Evolutionary conservation across 2,888 invertebrate species (phyloP), one percentile per base, ranked within the genome.

Genomic region (Rhagonycha lutea): DNA sequence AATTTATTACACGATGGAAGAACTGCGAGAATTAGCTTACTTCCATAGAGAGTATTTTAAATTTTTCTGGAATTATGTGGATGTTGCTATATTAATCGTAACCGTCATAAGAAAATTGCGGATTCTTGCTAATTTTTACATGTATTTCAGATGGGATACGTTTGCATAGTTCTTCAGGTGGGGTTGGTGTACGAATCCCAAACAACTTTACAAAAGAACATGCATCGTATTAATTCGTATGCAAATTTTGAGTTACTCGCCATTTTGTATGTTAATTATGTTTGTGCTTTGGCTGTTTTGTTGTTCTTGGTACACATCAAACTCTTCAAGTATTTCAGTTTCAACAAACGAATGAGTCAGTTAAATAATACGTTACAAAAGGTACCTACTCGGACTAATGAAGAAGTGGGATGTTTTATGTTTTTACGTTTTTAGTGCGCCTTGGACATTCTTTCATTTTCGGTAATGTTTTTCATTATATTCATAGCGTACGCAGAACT

Each of bases 401-500:
- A 4, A 14, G n/a, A 7, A n/a, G 47, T 47, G n/a, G 4, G 9
- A 62, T 24, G 14, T 62, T 23, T 12, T 4, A 14, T 7, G 14
- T 1, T 47, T 8, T 47, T 28, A 70, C 61, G 62, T 68, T 86
- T 85, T 70, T 80, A 92, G 90, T 94, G 94, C 84, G 90, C 92
- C 5, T 91, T 90, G 83, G 94, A 94, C 84, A 88, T 95, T 79
- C 88, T 91, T 61, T 94, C 93, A 9, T 95, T 94, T 85, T 91
- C 92, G 12, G 88, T 94, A 18, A 94, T 95, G 94, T 94, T 95
- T 87, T 91, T 92, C 84, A 93, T 95, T 78, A 92, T 94, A 61
- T 94, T 95, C 87, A 88, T 94, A 82, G 94, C 94, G 23, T 95
- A 93, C 86, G 93, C 94, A 1, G 92, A 93, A 86, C 88, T 94